Evolutionary conservation across 2,888 invertebrate genomes (phyloP).

Genomic region (Parnassius mnemosyne): DNA sequence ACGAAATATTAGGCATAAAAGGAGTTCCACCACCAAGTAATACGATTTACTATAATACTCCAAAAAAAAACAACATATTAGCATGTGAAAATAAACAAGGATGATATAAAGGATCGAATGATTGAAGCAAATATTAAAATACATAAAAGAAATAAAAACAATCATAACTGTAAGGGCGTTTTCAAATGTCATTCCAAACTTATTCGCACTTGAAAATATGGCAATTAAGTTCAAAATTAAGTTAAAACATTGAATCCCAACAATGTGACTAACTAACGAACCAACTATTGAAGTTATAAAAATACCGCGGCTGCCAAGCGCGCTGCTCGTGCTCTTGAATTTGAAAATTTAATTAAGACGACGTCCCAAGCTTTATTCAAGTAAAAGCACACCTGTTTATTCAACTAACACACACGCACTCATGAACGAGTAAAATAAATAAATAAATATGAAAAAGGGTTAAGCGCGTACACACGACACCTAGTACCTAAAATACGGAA

Average conservation of each 20-base stretch:
- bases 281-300: conserved; percentile 18
- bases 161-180: too few species aligned
- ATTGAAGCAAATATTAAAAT: too few species aligned
- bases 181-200: too few species aligned
- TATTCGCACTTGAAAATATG: too few species aligned
- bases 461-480: not conserved
- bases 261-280: conserved; percentile 12
- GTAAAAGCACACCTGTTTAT: conserved; percentile 20
- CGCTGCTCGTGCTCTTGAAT: conserved; percentile 12
- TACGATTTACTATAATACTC: too few species aligned
- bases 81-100: too few species aligned
- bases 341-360: conserved; percentile 23
- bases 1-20: too few species aligned
- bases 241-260: not conserved
- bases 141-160: too few species aligned
- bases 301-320: conserved; percentile 9
- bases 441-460: conserved; percentile 9
- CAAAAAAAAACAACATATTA: too few species aligned
- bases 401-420: conserved; percentile 13
- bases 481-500: too few species aligned
- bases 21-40: too few species aligned
- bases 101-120: too few species aligned
- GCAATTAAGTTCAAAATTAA: not conserved
- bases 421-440: conserved; percentile 8
- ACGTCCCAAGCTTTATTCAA: conserved; percentile 11